Evolutionary conservation across 2,888 invertebrate species (phyloP).

Genomic region (Ptychoptera contaminata): DNA sequence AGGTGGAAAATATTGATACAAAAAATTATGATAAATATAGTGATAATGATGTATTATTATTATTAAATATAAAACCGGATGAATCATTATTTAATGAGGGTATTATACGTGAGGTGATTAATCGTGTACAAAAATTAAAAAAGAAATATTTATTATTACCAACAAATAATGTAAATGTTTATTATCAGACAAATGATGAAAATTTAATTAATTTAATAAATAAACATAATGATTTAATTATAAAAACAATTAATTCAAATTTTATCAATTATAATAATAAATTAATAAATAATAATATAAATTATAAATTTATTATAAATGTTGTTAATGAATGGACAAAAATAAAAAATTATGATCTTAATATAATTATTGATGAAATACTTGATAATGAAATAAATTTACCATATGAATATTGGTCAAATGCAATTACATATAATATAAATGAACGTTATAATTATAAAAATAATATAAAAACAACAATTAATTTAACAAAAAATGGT

Average conservation of each 20-base stretch:
- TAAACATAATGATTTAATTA: slow-evolving; percentile 61
- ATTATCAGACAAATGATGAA: slow-evolving; percentile 45
- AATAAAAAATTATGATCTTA: too few relatives aligned
- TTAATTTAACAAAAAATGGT: too few relatives aligned
- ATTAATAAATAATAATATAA: slow-evolving; percentile 21
- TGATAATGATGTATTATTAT: slow-evolving; percentile 74
- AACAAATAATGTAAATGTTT: slow-evolving; percentile 75
- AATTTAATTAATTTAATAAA: slow-evolving; percentile 48
- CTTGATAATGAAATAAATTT: slow-evolving; percentile 14
- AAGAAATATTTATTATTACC: slow-evolving; percentile 90
- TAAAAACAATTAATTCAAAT: slow-evolving; percentile 64
- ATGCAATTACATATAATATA: too few relatives aligned
- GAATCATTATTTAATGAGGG: slow-evolving; percentile 89
- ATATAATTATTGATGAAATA: slow-evolving; percentile 19
- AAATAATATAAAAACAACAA: too few relatives aligned
- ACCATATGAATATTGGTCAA: too few relatives aligned
- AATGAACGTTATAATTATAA: too few relatives aligned
- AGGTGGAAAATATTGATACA: slow-evolving; percentile 20
- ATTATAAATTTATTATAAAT: slow-evolving; percentile 24
- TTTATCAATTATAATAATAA: slow-evolving; percentile 42
- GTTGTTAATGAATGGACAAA: slow-evolving; percentile 6
- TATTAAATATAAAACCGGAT: slow-evolving; percentile 80
- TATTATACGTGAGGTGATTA: slow-evolving; percentile 85
- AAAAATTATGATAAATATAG: slow-evolving; percentile 77
- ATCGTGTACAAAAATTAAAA: slow-evolving; percentile 86